A percentile compares a stretch with the other conserved stretches of the same genome.
Conservation (phyloP, 2,888 invertebrate genomes). For the Rhingia rostrata region DNA sequence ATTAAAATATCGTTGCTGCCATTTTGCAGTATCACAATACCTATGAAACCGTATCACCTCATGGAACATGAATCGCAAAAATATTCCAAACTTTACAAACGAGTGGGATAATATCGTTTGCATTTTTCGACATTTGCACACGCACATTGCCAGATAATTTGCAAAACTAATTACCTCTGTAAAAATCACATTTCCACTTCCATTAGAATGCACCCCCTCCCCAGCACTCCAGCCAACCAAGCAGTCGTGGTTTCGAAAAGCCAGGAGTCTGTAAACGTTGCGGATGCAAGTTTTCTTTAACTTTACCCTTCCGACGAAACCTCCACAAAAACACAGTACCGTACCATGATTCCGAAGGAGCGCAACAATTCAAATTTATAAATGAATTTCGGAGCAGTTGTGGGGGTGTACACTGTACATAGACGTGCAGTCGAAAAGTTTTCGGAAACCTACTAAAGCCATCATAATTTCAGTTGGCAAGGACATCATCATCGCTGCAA, state of each 20-base stretch:
- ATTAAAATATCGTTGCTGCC: too few relatives aligned
- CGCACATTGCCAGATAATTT: conserved; percentile 38
- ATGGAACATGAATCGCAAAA: too few relatives aligned
- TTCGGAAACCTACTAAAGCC: conserved; percentile 22
- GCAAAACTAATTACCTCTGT: conserved; percentile 63
- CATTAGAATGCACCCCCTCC: conserved; percentile 34
- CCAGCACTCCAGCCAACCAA: not conserved
- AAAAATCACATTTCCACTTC: conserved; percentile 56
- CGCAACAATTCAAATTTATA: conserved; percentile 65
- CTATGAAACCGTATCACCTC: too few relatives aligned
- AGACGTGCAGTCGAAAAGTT: conserved; percentile 43
- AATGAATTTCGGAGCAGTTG: conserved; percentile 42
- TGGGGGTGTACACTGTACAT: not conserved
- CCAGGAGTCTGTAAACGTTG: conserved; percentile 34
- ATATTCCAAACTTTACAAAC: too few relatives aligned
- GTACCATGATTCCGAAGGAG: conserved; percentile 1
- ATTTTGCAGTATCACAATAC: too few relatives aligned
- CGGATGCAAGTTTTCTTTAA: conserved; percentile 43
- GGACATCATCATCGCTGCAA: conserved; percentile 12
- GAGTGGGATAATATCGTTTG: too few relatives aligned
- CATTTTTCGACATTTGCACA: not conserved
- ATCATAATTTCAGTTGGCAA: conserved; percentile 58
- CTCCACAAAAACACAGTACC: not conserved
- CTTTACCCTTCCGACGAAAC: conserved; percentile 1
- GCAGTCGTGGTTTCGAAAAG: conserved; percentile 35